Evolutionary conservation across 92 coral and sea anemone genomes (phyloP).

Genomic region (Zoanthus sansibaricus): DNA sequence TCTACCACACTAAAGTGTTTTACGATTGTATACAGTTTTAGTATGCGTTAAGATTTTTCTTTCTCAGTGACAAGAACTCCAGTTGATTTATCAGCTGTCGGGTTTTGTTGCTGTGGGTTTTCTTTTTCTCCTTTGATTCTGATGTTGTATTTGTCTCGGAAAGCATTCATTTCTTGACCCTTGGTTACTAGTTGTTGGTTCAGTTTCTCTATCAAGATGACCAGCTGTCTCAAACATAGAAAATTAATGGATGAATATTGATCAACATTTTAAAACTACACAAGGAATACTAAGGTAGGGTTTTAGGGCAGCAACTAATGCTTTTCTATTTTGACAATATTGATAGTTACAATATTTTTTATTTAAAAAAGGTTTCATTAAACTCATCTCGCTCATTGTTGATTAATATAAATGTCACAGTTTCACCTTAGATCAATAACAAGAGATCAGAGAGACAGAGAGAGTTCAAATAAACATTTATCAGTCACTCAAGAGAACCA

Average conservation of each 20-base stretch:
- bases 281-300: too few species aligned
- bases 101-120: conserved; percentile 7
- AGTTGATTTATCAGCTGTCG: conserved; percentile 4
- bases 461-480: too few species aligned
- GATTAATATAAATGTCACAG: too few species aligned
- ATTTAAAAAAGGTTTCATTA: too few species aligned
- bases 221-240: conserved; percentile 4
- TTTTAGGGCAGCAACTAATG: not conserved
- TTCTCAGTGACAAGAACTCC: conserved; percentile 43
- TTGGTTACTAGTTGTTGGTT: conserved; percentile 39
- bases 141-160: conserved; percentile 46
- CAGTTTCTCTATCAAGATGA: conserved; percentile 16
- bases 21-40: too few species aligned
- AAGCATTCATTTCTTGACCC: conserved; percentile 46
- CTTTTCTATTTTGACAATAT: not conserved
- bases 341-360: too few species aligned
- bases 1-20: too few species aligned
- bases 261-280: too few species aligned
- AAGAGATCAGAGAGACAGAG: too few species aligned
- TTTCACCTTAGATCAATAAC: too few species aligned
- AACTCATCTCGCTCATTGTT: too few species aligned
- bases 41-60: conserved; percentile 21
- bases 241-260: not conserved
- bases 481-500: too few species aligned
- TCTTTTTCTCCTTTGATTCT: conserved; percentile 53